phyloP scores from a whole-genome alignment of 2,888 invertebrate genomes.

The Dryobotodes eremita region DNA sequence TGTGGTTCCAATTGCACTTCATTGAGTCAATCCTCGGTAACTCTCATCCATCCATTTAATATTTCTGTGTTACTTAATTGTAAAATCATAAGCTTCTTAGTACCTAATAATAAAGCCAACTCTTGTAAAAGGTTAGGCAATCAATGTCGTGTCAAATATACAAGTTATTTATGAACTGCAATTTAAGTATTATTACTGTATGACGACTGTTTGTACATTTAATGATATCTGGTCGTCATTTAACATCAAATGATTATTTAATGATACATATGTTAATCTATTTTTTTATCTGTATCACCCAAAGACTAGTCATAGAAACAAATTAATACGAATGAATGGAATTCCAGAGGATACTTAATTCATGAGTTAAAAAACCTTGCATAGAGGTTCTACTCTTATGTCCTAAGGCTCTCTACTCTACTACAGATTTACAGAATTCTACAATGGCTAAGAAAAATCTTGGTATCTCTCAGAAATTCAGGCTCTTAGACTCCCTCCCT shows the following conservation, averaged over 20 bases:
- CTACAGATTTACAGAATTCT: not conserved
- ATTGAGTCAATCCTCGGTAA: not conserved
- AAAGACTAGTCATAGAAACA: constrained; percentile 52
- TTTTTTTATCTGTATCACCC: constrained; percentile 45
- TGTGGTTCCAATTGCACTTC: not conserved
- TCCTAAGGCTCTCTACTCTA: not conserved
- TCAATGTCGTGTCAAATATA: constrained; percentile 25
- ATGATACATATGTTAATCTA: constrained; percentile 51
- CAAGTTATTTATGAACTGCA: constrained; percentile 18
- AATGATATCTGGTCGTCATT: constrained; percentile 49
- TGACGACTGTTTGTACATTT: constrained; percentile 39
- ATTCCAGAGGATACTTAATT: constrained; percentile 17
- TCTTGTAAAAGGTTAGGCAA: constrained; percentile 18
- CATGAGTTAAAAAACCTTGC: constrained; percentile 2
- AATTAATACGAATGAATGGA: constrained; percentile 46
- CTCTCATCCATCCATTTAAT: too few relatives aligned
- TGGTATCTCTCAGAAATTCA: too few relatives aligned
- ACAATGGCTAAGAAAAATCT: not conserved
- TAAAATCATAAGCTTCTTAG: not conserved
- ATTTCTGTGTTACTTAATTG: not conserved
- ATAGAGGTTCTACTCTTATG: not conserved
- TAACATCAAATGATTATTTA: constrained; percentile 54
- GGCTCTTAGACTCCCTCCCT: too few relatives aligned
- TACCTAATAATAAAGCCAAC: not conserved
- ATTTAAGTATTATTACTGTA: constrained; percentile 45